These are phyloP conservation scores for Hylomyscus alleni DNA, from an alignment of 2,797 vertebrate species.

Conservation along the genomic window DNA sequence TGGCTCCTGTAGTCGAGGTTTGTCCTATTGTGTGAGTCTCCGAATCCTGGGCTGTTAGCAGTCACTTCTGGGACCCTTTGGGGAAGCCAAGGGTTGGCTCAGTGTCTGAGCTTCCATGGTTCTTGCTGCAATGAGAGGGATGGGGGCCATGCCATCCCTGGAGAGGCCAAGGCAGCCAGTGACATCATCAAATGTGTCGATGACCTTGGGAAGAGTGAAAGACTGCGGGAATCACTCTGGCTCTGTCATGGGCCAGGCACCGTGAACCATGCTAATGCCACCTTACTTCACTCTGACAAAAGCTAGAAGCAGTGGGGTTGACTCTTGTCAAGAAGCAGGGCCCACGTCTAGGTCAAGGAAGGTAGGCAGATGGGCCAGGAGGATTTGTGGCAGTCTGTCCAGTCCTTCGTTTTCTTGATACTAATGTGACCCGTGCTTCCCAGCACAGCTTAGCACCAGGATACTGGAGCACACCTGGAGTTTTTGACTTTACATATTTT, in stretches of 20 bases:
- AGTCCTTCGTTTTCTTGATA: neutral
- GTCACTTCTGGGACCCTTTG: too few relatives aligned
- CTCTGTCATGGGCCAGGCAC: neutral
- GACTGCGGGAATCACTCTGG: neutral
- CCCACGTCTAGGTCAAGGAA: neutral
- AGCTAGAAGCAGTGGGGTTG: neutral
- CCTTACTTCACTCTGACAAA: neutral
- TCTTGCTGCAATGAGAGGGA: neutral
- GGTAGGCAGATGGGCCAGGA: neutral
- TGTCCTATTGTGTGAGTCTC: neutral
- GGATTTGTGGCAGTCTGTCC: neutral
- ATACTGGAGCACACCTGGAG: neutral
- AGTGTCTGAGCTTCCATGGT: neutral
- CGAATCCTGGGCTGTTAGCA: neutral
- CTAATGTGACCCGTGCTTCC: neutral
- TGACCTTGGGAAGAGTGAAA: neutral
- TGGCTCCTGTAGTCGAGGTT: neutral
- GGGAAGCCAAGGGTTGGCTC: neutral
- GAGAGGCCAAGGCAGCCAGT: neutral
- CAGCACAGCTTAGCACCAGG: neutral
- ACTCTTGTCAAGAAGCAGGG: neutral
- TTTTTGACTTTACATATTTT: fast-evolving
- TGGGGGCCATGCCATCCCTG: neutral
- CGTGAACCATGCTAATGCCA: neutral
- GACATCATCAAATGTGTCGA: neutral